Base-by-base conservation (phyloP, 1,140 invertebrate genomes). In the Apis laboriosa region DNA sequence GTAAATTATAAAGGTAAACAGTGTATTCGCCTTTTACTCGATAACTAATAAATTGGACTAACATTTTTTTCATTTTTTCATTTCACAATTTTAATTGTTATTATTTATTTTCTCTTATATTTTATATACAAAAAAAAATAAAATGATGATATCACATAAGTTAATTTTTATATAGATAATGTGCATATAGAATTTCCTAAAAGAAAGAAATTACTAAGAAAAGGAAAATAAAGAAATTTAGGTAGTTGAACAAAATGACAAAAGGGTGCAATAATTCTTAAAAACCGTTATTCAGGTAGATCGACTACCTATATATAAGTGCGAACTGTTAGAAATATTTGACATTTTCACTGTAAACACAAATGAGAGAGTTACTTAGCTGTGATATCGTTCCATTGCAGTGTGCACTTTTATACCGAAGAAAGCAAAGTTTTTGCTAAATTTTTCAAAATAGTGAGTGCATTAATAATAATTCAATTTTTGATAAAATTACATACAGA, bases 1-100 rank as follows among this genome's bases (percentile, higher is more conserved):
- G 80, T 88, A 86, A 89, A 84, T 86, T 90, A 89, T 89, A 77
- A 80, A 86, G 19, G 19, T 79, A 86, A 80, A 28, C 58, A 76
- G 43, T 80, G 56, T 83, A 85, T 73, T 71, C 70, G 74, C 60
- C 75, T 67, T 53, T 28, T 81, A 71, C 24, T 77, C 55, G 71
- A 53, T 58, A 28, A 70, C 51, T 78, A 86, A 86, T 86, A 85
- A 84, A 86, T 61, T 28, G 11, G 12, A 72, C 80, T 72, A 55
- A 24, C 67, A 74, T 55, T 76, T 56, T 56, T n/a, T 28, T n/a
- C 3, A 24, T 24, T 24, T 24, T 24, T 24, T 24, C 24, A 24
- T 24, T 24, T 24, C 24, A 24, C 28, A 1, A 49, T 9, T 9
- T 19, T 21, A 8, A 1, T 21, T 19, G 0, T 70, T 2, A 64